Base-by-base conservation (phyloP, 1,140 invertebrate genomes). In the Heliconius hewitsoni region DNA sequence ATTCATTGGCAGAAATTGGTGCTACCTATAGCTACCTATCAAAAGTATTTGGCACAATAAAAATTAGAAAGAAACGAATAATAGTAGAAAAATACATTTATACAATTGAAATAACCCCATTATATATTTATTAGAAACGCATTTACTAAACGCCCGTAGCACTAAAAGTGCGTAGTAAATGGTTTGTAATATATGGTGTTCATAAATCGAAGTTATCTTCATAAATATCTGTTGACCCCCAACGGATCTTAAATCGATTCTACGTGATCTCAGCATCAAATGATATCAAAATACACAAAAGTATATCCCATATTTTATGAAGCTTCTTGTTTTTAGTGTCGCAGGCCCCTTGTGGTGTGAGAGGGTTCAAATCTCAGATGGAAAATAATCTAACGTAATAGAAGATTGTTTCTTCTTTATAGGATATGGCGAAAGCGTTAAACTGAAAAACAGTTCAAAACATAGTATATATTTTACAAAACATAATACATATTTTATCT, bases 231-330 rank as follows among this genome's bases (percentile, higher is more conserved):
- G 80, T 90, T 90, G 87, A 90, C 87, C 89, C 89, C 83, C 89
- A 85, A 88, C 86, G 87, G 88, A 87, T 87, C 89, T 91, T 84
- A 91, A 93, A 93, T 91, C 89, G 89, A 90, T 92, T 88, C 85
- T 89, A 91, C 89, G 90, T 91, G 91, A 90, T 91, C 60, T 80
- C 37, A 34, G 52, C 70, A 50, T 76, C 52, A 70, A 76, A 75
- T 60, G 57, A 60, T 60, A 27, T 60, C 57, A 60, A 60, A 60
- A 46, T 60, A 60, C 23, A 60, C 57, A 60, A 60, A 60, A 60
- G 5, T 46, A 34, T 19, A 34, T 30, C 70, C 19, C 34, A 71
- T 71, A 71, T 71, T 71, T 71, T 16, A 71, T 71, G 70, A 34
- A 71, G 70, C 13, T 37, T 34, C 37, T 37, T 71, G 70, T 37